phyloP scores from a whole-genome alignment of 1,140 invertebrate genomes.

The Medauroidea extradentata region DNA sequence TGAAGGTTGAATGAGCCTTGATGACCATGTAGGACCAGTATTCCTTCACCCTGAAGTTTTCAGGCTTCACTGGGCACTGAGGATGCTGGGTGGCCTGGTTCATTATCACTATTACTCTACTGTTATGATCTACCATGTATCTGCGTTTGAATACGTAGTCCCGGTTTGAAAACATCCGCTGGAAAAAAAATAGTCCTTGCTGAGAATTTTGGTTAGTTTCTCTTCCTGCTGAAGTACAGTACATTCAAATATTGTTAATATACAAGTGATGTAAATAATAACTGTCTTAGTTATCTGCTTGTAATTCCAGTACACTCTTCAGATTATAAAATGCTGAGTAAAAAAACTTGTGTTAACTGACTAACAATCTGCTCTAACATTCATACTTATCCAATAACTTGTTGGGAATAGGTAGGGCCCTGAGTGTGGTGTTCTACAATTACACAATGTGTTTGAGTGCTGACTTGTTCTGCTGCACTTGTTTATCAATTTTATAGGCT shows the following conservation, averaged over 20 bases:
- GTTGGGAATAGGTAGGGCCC: too few species aligned
- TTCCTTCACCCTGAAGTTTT: conserved; percentile 63
- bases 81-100: conserved; percentile 59
- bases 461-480: too few species aligned
- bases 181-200: conserved; percentile 30
- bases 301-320: too few species aligned
- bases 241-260: conserved; percentile 15
- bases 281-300: too few species aligned
- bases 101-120: conserved; percentile 54
- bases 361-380: too few species aligned
- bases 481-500: too few species aligned
- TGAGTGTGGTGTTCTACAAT: too few species aligned
- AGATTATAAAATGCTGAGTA: too few species aligned
- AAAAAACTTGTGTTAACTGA: too few species aligned
- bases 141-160: conserved; percentile 82
- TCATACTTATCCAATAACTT: too few species aligned
- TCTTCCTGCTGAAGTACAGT: conserved; percentile 7
- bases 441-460: too few species aligned
- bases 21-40: conserved; percentile 88
- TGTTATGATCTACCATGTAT: conserved; percentile 55
- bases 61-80: conserved; percentile 49
- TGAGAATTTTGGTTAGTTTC: neutral
- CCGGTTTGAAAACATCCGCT: conserved; percentile 76
- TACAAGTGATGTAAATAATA: too few species aligned
- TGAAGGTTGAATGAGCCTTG: conserved; percentile 48